phyloP scores from a whole-genome alignment of 2,113 vertebrate genomes.

The Salminus brasiliensis region DNA sequence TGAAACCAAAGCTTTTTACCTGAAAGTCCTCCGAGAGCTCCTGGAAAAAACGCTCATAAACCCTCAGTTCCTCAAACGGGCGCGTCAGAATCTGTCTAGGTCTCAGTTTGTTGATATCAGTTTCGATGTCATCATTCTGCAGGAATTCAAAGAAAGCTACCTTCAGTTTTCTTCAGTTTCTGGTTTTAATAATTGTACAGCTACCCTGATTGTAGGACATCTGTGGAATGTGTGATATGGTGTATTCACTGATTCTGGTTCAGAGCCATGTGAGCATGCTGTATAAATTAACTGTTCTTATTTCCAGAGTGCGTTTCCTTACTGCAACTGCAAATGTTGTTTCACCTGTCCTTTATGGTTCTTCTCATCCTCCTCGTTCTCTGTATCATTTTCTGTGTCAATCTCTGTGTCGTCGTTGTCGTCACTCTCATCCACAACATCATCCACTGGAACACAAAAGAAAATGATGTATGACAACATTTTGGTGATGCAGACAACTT shows the following conservation, averaged over 20 bases:
- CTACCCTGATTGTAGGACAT: too few relatives aligned
- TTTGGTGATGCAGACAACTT: too few relatives aligned
- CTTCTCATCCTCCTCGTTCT: conserved; percentile 89
- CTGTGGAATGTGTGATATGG: neutral
- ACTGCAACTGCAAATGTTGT: neutral
- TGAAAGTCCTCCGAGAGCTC: conserved; percentile 94
- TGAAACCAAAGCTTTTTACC: conserved; percentile 70
- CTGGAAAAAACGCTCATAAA: conserved; percentile 90
- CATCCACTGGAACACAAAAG: conserved; percentile 84
- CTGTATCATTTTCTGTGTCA: conserved; percentile 87
- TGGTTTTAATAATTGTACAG: neutral
- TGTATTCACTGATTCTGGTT: neutral
- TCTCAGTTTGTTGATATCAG: conserved; percentile 92
- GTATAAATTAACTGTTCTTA: neutral
- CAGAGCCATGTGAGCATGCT: neutral
- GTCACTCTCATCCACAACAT: conserved; percentile 96
- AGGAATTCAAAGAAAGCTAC: conserved; percentile 44
- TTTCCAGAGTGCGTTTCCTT: neutral
- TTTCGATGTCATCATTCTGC: conserved; percentile 98
- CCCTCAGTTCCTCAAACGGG: conserved; percentile 87
- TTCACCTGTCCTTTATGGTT: conserved; percentile 79
- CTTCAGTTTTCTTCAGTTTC: neutral
- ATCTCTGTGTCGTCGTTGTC: conserved; percentile 90
- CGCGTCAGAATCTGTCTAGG: conserved; percentile 80
- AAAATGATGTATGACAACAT: conserved; percentile 46